Evolutionary conservation across 2,888 invertebrate genomes (phyloP).

Genomic region (Drosophila tripunctata): DNA sequence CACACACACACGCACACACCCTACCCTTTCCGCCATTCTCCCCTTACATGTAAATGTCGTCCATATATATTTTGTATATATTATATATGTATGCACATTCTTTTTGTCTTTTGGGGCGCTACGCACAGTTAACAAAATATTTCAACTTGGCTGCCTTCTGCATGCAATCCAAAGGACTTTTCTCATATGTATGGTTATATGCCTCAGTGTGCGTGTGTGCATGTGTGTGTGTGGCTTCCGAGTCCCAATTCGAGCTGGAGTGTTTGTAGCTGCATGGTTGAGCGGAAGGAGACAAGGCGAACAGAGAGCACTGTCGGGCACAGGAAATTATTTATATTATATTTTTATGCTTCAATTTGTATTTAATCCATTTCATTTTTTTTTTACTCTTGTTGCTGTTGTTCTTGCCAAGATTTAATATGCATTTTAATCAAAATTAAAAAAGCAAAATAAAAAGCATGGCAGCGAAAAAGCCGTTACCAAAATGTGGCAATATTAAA

Average conservation of each 20-base stretch:
- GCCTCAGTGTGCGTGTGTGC: background rate
- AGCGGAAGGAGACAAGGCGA: slow-evolving; percentile 66
- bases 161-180: slow-evolving; percentile 40
- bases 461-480: slow-evolving; percentile 7
- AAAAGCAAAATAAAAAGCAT: slow-evolving; percentile 32
- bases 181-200: background rate
- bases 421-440: slow-evolving; percentile 75
- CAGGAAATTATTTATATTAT: slow-evolving; percentile 80
- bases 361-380: slow-evolving; percentile 24
- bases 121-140: slow-evolving; percentile 58
- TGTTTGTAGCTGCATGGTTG: slow-evolving; percentile 44
- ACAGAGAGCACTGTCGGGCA: slow-evolving; percentile 42
- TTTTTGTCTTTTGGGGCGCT: slow-evolving; percentile 56
- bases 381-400: slow-evolving; percentile 17
- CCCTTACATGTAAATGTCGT: slow-evolving; percentile 52
- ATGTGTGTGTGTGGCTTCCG: background rate
- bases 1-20: too few relatives aligned
- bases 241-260: slow-evolving; percentile 22
- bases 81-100: slow-evolving; percentile 4
- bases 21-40: background rate
- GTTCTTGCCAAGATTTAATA: slow-evolving; percentile 67
- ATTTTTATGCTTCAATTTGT: slow-evolving; percentile 58
- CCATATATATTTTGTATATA: background rate
- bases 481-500: slow-evolving; percentile 46
- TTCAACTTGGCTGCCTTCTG: slow-evolving; percentile 57